phyloP scores from a whole-genome alignment of 2,888 invertebrate species.

The Lithophane socia region DNA sequence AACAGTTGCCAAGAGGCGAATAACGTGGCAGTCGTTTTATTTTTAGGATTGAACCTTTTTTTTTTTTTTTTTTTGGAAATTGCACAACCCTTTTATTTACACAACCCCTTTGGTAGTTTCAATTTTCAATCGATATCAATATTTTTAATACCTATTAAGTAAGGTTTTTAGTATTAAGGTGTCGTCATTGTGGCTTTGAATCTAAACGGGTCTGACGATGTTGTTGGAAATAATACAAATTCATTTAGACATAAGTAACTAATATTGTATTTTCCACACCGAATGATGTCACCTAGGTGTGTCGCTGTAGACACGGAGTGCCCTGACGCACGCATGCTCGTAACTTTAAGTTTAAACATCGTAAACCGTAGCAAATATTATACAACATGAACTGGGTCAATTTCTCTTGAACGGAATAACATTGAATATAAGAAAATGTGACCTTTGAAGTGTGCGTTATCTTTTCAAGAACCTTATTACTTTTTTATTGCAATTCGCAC shows the following conservation, averaged over 20 bases:
- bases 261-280: not conserved
- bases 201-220: not conserved
- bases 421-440: not conserved
- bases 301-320: slow-evolving; percentile 8
- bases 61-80: not conserved
- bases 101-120: not conserved
- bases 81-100: not conserved
- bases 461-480: not conserved
- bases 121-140: not conserved
- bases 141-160: not conserved
- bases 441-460: not conserved
- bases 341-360: slow-evolving; percentile 40
- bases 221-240: not conserved
- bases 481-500: not conserved
- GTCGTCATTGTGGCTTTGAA: not conserved
- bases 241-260: slow-evolving; percentile 1
- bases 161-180: not conserved
- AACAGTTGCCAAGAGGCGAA: slow-evolving; percentile 8
- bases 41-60: not conserved
- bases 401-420: not conserved
- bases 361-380: slow-evolving; percentile 28
- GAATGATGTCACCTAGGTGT: slow-evolving; percentile 49
- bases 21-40: slow-evolving; percentile 2
- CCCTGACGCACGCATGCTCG: slow-evolving; percentile 47
- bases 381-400: slow-evolving; percentile 22